Conservation (phyloP, 2,797 vertebrate genomes). For the Parauchenoglanis punctatus region DNA sequence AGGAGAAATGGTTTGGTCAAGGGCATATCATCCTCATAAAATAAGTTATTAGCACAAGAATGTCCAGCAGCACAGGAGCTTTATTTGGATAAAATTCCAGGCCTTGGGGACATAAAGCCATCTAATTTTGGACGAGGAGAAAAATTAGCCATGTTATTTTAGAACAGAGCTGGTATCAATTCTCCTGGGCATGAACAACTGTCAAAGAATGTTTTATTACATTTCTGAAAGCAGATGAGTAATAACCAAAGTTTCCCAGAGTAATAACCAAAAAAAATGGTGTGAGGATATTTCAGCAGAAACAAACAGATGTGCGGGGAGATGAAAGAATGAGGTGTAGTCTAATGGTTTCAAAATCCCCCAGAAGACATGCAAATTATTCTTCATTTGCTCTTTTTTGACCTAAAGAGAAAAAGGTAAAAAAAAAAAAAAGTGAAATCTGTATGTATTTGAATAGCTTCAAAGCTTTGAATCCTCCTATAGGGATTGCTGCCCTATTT, state of each 20-base stretch:
- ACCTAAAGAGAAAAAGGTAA: neutral
- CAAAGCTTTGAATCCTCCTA: neutral
- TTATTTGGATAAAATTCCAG: slow-evolving; percentile 31
- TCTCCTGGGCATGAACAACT: slow-evolving; percentile 26
- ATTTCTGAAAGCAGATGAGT: slow-evolving; percentile 24
- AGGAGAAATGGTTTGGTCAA: neutral
- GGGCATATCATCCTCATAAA: neutral
- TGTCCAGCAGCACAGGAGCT: neutral
- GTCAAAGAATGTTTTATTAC: slow-evolving; percentile 31
- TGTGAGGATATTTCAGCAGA: slow-evolving; percentile 19
- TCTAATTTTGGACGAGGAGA: neutral
- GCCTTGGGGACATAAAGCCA: neutral
- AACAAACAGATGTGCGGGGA: slow-evolving; percentile 23
- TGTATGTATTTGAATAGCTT: neutral
- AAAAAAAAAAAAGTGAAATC: neutral
- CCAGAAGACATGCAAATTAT: slow-evolving; percentile 22
- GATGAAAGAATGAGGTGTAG: slow-evolving; percentile 34
- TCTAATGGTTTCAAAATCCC: slow-evolving; percentile 13
- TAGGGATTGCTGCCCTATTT: neutral
- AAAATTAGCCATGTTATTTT: slow-evolving; percentile 37
- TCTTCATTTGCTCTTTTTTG: slow-evolving; percentile 12
- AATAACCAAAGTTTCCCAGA: slow-evolving; percentile 3
- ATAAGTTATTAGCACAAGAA: neutral
- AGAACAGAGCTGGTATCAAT: slow-evolving; percentile 36
- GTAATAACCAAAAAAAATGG: slow-evolving; percentile 37